Percentiles rank a stretch among this genome's conserved stretches.
phyloP scores from a whole-genome alignment of 2,113 vertebrate species.

The Nerophis lumbriciformis region DNA sequence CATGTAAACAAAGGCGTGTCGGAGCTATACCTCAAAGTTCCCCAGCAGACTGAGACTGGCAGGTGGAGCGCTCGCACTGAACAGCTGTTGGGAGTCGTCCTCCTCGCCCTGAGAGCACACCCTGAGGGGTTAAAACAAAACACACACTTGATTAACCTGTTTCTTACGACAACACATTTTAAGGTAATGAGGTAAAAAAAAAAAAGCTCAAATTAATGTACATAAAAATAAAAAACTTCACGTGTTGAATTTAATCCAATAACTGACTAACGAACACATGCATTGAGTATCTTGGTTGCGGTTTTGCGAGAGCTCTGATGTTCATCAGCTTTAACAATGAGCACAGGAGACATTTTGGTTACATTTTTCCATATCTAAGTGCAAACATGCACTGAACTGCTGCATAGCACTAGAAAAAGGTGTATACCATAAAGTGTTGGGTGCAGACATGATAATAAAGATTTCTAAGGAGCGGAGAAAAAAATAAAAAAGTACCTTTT shows the following conservation, averaged over 20 bases:
- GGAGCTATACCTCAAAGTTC: conserved; percentile 91
- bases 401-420: not conserved
- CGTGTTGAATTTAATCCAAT: not conserved
- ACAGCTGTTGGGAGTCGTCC: conserved; percentile 80
- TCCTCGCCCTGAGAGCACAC: conserved; percentile 79
- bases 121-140: conserved; percentile 49
- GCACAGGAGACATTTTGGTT: not conserved
- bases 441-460: not conserved
- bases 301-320: conserved; percentile 45
- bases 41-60: conserved; percentile 95
- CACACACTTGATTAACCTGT: conserved; percentile 25
- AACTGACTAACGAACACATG: conserved; percentile 16
- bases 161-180: conserved; percentile 5
- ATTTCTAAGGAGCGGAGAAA: not conserved
- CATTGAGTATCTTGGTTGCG: conserved; percentile 46
- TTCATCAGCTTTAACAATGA: conserved; percentile 28
- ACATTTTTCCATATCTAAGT: not conserved
- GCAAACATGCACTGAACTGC: not conserved
- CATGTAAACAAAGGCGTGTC: not conserved
- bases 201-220: not conserved
- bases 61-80: conserved; percentile 92
- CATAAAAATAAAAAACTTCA: not conserved
- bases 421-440: conserved; percentile 47
- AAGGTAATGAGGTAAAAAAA: not conserved
- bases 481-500: conserved; percentile 76